These are phyloP conservation scores for Motacilla tschutschensis DNA, from an alignment of 2,113 vertebrate species.

Conservation along the genomic window DNA sequence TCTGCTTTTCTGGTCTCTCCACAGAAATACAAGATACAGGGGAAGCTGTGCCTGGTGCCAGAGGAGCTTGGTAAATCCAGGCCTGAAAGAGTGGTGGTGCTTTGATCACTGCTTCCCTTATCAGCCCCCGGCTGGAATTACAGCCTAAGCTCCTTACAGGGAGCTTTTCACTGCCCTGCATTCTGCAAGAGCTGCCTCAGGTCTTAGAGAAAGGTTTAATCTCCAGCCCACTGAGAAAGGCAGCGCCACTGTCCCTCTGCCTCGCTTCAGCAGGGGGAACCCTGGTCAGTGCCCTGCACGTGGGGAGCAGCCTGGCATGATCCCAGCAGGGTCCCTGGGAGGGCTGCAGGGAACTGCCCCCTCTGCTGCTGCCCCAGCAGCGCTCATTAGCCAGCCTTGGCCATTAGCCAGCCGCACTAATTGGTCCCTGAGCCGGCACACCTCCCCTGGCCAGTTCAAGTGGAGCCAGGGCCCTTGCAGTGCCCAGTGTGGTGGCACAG, in stretches of 20 bases:
- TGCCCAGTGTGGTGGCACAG: neutral
- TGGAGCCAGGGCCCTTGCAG: neutral
- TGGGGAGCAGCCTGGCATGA: neutral
- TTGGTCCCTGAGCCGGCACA: neutral
- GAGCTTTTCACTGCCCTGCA: constrained; percentile 19
- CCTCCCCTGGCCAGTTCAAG: neutral
- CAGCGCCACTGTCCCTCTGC: neutral
- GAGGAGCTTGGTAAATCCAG: neutral
- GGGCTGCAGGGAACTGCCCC: too few species aligned
- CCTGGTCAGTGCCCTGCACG: neutral
- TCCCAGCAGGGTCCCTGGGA: too few species aligned
- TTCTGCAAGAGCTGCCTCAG: constrained; percentile 5
- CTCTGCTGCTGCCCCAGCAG: neutral
- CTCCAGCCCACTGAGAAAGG: neutral
- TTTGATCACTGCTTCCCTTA: constrained; percentile 19
- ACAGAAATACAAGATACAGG: neutral
- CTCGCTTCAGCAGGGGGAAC: neutral
- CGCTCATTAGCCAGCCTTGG: neutral
- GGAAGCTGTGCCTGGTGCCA: neutral
- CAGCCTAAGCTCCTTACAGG: constrained; percentile 18
- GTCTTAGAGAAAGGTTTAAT: constrained; percentile 20
- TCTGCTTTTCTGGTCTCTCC: rapidly evolving
- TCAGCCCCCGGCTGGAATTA: neutral
- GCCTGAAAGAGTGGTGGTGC: neutral
- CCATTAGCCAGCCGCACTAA: neutral